phyloP scores from a whole-genome alignment of 2,888 invertebrate species.

The Pomacea canaliculata region DNA sequence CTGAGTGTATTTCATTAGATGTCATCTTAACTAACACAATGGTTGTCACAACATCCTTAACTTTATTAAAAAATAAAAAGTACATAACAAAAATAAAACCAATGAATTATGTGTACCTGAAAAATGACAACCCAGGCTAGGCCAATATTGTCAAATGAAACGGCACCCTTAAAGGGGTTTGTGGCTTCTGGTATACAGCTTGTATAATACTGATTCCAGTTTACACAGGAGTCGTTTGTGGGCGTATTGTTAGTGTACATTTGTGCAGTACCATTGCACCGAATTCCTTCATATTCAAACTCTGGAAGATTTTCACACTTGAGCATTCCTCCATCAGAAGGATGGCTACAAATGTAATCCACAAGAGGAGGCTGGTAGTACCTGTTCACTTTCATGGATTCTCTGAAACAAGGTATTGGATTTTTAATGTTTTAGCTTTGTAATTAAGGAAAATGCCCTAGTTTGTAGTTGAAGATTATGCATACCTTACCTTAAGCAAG shows the following conservation, averaged over 20 bases:
- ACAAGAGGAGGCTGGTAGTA: constrained; percentile 49
- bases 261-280: constrained; percentile 78
- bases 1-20: too few relatives aligned
- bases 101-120: constrained; percentile 77
- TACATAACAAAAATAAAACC: neutral
- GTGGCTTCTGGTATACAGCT: constrained; percentile 91
- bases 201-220: constrained; percentile 99
- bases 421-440: constrained; percentile 39
- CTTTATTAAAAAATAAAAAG: too few relatives aligned
- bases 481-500: too few relatives aligned
- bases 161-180: constrained; percentile 99
- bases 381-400: constrained; percentile 16
- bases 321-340: constrained; percentile 96
- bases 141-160: constrained; percentile 99
- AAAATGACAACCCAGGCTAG: constrained; percentile 99
- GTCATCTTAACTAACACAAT: too few relatives aligned
- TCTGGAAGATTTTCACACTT: constrained; percentile 71
- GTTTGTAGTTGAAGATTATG: too few relatives aligned
- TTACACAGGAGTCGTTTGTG: constrained; percentile 82
- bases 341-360: constrained; percentile 97
- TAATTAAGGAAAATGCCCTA: constrained; percentile 39
- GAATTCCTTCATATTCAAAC: constrained; percentile 79
- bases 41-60: too few relatives aligned
- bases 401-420: neutral
- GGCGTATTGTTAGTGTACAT: constrained; percentile 73